These are phyloP conservation scores for Aromia moschata DNA, from an alignment of 2,888 invertebrate species.

Conservation along the genomic window DNA sequence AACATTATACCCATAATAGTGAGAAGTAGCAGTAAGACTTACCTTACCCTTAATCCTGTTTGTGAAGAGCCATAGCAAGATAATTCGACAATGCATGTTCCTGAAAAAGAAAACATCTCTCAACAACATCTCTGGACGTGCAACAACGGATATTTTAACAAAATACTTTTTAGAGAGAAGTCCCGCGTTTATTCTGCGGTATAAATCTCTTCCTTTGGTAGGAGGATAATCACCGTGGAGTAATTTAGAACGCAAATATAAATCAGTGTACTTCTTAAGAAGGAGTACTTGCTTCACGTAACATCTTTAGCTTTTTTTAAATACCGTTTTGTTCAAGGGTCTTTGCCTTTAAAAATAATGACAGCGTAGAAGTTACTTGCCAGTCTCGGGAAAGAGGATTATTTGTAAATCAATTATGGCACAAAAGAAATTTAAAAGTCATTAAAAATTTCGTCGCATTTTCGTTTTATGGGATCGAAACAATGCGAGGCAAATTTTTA, in stretches of 20 bases:
- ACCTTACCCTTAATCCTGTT: slow-evolving; percentile 27
- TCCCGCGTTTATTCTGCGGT: neutral
- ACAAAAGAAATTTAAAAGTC: neutral
- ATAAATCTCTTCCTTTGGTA: slow-evolving; percentile 10
- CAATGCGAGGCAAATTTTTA: too few species aligned
- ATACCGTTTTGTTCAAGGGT: neutral
- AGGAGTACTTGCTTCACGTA: neutral
- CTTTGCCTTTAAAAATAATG: neutral
- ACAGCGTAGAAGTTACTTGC: neutral
- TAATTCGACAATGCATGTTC: slow-evolving; percentile 20
- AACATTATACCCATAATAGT: too few species aligned
- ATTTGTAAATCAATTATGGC: neutral
- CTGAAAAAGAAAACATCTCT: slow-evolving; percentile 18
- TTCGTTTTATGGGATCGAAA: too few species aligned
- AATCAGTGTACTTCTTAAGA: slow-evolving; percentile 12
- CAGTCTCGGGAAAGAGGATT: neutral
- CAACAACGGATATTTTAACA: neutral
- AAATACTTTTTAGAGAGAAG: neutral
- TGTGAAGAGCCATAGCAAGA: slow-evolving; percentile 24
- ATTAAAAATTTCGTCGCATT: too few species aligned
- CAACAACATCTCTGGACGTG: neutral
- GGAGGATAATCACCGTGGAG: slow-evolving; percentile 4
- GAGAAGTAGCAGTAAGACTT: slow-evolving; percentile 23
- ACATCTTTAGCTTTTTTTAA: too few species aligned
- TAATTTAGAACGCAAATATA: slow-evolving; percentile 10